These are phyloP conservation scores for Pseudobourletiella spinata DNA, from an alignment of 1,140 invertebrate genomes.

Conservation along the genomic window DNA sequence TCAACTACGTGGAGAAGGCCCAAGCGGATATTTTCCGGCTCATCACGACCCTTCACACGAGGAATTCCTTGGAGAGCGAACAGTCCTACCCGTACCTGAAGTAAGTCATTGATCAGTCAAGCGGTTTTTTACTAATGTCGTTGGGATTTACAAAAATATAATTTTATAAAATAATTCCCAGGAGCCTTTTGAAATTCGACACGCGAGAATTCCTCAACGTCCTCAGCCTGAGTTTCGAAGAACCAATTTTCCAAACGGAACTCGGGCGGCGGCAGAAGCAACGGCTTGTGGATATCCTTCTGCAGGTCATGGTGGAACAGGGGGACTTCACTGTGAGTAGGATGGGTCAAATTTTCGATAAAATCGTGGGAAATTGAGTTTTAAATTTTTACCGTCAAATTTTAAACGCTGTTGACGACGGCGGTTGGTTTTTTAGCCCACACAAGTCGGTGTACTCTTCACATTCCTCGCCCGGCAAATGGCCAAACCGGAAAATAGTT, in stretches of 20 bases:
- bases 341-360: too few species aligned
- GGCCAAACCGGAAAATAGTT: constrained; percentile 41
- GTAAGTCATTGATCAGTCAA: constrained; percentile 38
- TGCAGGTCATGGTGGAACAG: constrained; percentile 64
- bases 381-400: too few species aligned
- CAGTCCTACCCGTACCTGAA: constrained; percentile 65
- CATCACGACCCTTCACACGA: constrained; percentile 54
- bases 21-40: constrained; percentile 58
- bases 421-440: constrained; percentile 39
- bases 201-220: constrained; percentile 85
- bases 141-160: neutral
- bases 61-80: constrained; percentile 55
- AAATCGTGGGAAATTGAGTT: too few species aligned
- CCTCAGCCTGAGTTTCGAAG: constrained; percentile 75
- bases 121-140: constrained; percentile 9
- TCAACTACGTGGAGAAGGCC: constrained; percentile 55
- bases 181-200: constrained; percentile 74
- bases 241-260: constrained; percentile 65
- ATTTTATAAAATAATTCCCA: constrained; percentile 40
- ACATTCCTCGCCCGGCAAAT: constrained; percentile 64
- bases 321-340: constrained; percentile 55
- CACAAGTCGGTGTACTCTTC: constrained; percentile 59
- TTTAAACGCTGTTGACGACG: too few species aligned
- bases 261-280: constrained; percentile 64
- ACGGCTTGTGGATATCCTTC: constrained; percentile 66